Evolutionary conservation across 2,113 vertebrate genomes (phyloP).

Genomic region (Actinemys pallida): DNA sequence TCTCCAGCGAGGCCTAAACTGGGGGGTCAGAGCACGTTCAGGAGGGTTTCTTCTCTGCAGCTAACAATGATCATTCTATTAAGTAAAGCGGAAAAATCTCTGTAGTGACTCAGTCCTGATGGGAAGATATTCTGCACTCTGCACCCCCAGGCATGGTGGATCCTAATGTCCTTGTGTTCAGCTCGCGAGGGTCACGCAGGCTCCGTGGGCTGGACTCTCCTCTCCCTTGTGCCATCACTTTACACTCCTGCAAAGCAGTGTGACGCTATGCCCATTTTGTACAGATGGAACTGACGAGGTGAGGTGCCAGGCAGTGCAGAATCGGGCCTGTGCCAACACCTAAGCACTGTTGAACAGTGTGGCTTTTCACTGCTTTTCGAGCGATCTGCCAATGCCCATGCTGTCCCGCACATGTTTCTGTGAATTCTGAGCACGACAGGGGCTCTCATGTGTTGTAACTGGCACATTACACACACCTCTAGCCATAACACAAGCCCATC

Average conservation of each 20-base stretch:
- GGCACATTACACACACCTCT: neutral
- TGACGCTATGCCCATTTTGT: neutral
- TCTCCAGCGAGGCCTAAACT: neutral
- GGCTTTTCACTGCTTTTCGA: neutral
- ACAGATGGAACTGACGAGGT: neutral
- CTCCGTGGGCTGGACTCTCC: neutral
- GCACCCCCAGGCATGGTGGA: accelerated
- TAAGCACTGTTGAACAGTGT: neutral
- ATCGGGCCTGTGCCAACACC: neutral
- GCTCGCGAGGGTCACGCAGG: no score
- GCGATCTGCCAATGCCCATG: neutral
- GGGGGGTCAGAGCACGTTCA: accelerated
- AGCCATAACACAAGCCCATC: neutral
- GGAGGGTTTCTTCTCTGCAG: neutral
- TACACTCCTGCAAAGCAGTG: neutral
- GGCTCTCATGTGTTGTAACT: neutral
- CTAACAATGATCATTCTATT: accelerated
- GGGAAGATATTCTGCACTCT: neutral
- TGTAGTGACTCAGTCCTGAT: neutral
- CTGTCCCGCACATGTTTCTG: neutral
- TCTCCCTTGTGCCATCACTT: neutral
- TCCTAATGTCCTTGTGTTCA: no score
- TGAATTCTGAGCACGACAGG: neutral
- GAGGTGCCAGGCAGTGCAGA: neutral
- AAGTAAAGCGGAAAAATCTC: neutral